Evolutionary conservation across 2,888 invertebrate genomes (phyloP).

Genomic region (Zygaena filipendulae): DNA sequence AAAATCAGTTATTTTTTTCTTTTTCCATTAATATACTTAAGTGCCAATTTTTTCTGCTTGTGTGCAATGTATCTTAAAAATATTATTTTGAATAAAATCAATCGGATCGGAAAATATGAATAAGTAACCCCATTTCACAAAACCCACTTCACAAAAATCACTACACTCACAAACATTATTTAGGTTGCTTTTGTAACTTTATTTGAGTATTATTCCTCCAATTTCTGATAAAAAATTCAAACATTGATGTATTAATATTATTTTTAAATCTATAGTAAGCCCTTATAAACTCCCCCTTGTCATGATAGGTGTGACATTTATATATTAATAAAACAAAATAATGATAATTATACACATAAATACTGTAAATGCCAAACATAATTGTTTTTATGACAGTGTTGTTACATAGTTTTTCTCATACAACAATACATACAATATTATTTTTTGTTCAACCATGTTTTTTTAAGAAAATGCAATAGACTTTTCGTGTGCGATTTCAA

Average conservation of each 20-base stretch:
- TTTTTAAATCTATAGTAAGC: conserved; percentile 8
- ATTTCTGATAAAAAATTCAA: conserved; percentile 45
- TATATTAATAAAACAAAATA: background rate
- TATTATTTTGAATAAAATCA: too few species aligned
- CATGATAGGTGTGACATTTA: conserved; percentile 1
- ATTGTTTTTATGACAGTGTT: conserved; percentile 52
- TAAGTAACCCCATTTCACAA: too few species aligned
- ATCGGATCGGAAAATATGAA: too few species aligned
- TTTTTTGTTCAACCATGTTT: conserved; percentile 62
- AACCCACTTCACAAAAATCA: too few species aligned
- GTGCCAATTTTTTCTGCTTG: too few species aligned
- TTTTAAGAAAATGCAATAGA: conserved; percentile 67
- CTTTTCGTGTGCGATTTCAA: conserved; percentile 24
- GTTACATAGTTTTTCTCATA: conserved; percentile 63
- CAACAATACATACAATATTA: conserved; percentile 58
- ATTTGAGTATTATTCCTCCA: conserved; percentile 62
- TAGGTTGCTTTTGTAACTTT: conserved; percentile 52
- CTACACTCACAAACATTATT: conserved; percentile 10
- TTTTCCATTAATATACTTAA: too few species aligned
- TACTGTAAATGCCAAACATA: conserved; percentile 52
- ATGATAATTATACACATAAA: conserved; percentile 31
- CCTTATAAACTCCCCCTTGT: too few species aligned
- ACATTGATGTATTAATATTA: conserved; percentile 30
- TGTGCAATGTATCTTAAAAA: too few species aligned
- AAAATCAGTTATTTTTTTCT: too few species aligned